Evolutionary conservation across 2,113 vertebrate species (phyloP), one percentile per base, ranked within the genome.

Genomic region (Malaclemys terrapin): DNA sequence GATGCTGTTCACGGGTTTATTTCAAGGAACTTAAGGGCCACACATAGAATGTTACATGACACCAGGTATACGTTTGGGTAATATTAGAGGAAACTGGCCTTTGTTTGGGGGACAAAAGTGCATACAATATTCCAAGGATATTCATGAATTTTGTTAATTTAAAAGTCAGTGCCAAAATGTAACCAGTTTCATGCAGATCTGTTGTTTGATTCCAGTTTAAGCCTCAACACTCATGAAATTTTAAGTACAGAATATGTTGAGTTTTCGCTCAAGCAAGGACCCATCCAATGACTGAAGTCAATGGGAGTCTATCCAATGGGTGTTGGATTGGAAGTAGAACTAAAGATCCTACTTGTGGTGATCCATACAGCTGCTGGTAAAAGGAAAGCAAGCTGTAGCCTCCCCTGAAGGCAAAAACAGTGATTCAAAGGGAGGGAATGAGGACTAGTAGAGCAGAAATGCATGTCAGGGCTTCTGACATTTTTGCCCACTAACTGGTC

Each of bases 251-350:
- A 35, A 65, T 27, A 2, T 13, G 6, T 2, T 35, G 69, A 57
- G 4, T 6, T 10, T 86, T 42, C 6, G 17, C 8, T 45, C 1
- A 45, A 11, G 1, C 27, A 27, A 53, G 8, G 56, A 91, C 27
- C 29, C 31, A 0, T 19, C 1, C 3, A 45, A 50, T 42, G 8
- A 59, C 22, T 50, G 52, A 6, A 1, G 76, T 88, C 83, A 84
- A 53, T 0, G 7, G 8, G 3, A 12, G 13, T 8, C 83, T 1
- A 0, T 3, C 2, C 3, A 16, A 14, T 14, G 29, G 59, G 6
- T 31, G 29, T 13, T 31, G 59, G 59, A 62, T 62, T 62, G 13
- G 59, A 62, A 59, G 24, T 59, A 59, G 57, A 27, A 59, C 27
- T 27, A 22, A 27, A 59, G 57, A 59, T 10, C 57, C 57, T 29